Base-by-base conservation (phyloP, 2,797 vertebrate genomes). In the Falco columbarius region DNA sequence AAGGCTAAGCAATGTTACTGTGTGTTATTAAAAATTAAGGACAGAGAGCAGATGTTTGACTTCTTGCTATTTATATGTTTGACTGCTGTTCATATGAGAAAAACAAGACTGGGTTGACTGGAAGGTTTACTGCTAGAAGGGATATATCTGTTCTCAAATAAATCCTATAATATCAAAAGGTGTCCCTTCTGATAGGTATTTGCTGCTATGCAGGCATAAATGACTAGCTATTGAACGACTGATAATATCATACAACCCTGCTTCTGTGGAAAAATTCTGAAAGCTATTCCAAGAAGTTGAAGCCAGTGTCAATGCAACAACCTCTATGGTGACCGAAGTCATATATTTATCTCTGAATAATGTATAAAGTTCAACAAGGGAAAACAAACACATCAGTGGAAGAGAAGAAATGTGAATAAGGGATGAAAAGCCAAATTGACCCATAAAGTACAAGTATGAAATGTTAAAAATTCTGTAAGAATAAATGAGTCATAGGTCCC, bases 341-440 rank as follows among this genome's bases (percentile, higher is more conserved):
- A 58, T 30, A 21, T 26, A 94, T 88, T 90, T 86, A 56, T 61
- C 61, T n/a, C 61, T 86, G 46, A 81, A 90, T 56, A 73, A 49
- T 8, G 70, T 15, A 75, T 24, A 63, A 92, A 90, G 47, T 84
- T 86, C 88, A 94, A 71, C 56, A 91, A 81, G 91, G 32, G 62
- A 90, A 94, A 90, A 82, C 68, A 94, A 93, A 36, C 32, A 55
- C 1, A 0, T 70, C 81, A 86, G 59, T 86, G 86, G 59, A 81
- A 84, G 18, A 89, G 62, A 85, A 87, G 55, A 95, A 93, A 91
- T 26, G 26, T 65, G 75, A 87, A 12, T 63, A 91, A 90, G 61
- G 32, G 66, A 86, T 58, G 56, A 95, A 90, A 94, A 84, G 65
- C 32, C 82, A 63, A 94, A 86, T 0, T 52, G 29, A 74, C 14